Conservation (phyloP, 1,140 invertebrate genomes). For the Pogonomyrmex barbatus region DNA sequence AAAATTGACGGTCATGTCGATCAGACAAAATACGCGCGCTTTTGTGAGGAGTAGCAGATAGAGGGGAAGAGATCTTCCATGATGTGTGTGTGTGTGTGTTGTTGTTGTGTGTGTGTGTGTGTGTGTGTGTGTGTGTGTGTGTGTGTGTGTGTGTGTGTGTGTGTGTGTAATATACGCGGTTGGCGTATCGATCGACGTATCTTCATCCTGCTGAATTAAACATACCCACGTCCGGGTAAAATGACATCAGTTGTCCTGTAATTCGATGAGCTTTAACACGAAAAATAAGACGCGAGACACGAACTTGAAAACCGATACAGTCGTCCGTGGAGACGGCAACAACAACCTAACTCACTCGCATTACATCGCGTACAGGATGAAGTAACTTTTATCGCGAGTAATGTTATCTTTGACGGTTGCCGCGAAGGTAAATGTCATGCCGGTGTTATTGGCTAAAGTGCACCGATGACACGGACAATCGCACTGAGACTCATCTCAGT, state of each 20-base stretch:
- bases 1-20: background rate
- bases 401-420: conserved; percentile 18
- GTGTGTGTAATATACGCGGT: background rate
- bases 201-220: conserved; percentile 60
- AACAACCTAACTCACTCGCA: background rate
- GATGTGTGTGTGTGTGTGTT: background rate
- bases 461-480: conserved; percentile 2
- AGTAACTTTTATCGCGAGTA: conserved; percentile 35
- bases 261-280: conserved; percentile 60
- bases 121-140: too few species aligned
- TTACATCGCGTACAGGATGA: conserved; percentile 6
- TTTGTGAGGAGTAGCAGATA: background rate
- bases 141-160: too few species aligned
- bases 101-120: too few species aligned
- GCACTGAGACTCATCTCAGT: conserved; percentile 32
- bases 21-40: background rate
- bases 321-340: conserved; percentile 30
- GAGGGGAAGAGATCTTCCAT: background rate
- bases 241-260: conserved; percentile 29
- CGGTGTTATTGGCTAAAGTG: conserved; percentile 49
- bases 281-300: conserved; percentile 46
- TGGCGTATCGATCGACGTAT: conserved; percentile 55
- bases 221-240: conserved; percentile 26
- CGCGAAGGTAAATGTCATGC: conserved; percentile 40
- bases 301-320: conserved; percentile 40